These are phyloP conservation scores for Hyles lineata DNA, from an alignment of 2,888 invertebrate species.

Conservation along the genomic window DNA sequence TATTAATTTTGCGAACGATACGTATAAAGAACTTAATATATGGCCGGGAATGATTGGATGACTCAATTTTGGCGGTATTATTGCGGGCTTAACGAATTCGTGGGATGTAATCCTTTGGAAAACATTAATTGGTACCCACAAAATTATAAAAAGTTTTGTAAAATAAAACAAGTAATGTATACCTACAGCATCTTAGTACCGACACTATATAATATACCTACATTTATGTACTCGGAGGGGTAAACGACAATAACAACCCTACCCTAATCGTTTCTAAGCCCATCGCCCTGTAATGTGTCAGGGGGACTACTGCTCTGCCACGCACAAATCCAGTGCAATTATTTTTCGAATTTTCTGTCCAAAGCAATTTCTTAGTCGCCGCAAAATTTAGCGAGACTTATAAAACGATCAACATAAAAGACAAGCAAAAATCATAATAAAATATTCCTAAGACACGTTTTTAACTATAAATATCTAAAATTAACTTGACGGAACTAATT, in stretches of 20 bases:
- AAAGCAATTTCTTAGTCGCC: background rate
- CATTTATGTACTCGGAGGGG: background rate
- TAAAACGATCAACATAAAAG: background rate
- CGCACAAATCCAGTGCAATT: background rate
- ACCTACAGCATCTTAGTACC: no score
- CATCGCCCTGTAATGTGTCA: no score
- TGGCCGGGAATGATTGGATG: background rate
- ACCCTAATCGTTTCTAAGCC: background rate
- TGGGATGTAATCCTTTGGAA: background rate
- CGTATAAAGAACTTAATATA: slow-evolving; percentile 7
- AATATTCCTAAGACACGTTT: slow-evolving; percentile 15
- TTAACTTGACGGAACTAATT: slow-evolving; percentile 26
- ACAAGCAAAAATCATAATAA: background rate
- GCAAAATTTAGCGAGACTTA: no score
- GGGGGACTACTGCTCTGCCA: background rate
- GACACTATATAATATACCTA: no score
- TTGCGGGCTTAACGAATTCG: background rate
- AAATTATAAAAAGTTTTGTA: no score
- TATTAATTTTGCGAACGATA: slow-evolving; percentile 10
- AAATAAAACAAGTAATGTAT: no score
- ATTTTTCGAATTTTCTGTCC: background rate
- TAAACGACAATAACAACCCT: background rate
- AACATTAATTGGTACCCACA: background rate
- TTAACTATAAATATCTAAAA: slow-evolving; percentile 13
- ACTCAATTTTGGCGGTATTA: slow-evolving; percentile 9